Base-by-base conservation (phyloP, 2,113 vertebrate genomes). In the Platysternon megacephalum region DNA sequence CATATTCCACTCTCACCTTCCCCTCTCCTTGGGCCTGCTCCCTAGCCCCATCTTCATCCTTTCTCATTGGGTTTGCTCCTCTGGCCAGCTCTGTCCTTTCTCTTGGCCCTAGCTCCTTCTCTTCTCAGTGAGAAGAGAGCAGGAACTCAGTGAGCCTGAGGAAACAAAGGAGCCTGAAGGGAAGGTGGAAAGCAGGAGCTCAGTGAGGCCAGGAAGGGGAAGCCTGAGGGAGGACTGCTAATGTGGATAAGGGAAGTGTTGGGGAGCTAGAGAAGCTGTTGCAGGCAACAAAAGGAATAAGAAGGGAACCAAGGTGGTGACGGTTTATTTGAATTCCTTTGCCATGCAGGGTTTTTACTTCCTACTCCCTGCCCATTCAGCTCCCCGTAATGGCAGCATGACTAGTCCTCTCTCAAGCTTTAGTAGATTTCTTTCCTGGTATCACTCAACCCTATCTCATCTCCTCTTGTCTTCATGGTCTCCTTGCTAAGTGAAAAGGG, bases 151-250 rank as follows among this genome's bases (percentile, higher is more conserved):
- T 84, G 85, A 85, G 90, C 93, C 95, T 44, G 87, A 84, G 94
- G 90, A 90, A 91, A 95, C 65, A 72, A 93, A 97, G 94, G 90
- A 96, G 95, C 94, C 90, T 82, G 95, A 68, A 93, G 80, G 87
- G 80, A 65, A 95, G 97, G 97, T 97, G 94, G 91, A 95, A 96
- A 96, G 91, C 95, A 97, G 90, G 94, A 97, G 94, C 91, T 97
- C 80, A 28, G 85, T 72, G 96, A 87, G 91, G 93, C 95, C 95
- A 79, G 89, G 91, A 53, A 94, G 95, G 83, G 85, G 93, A 55
- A 72, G 86, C 91, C 86, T 95, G 86, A 52, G 52, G 94, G 78
- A 92, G 72, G 93, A 95, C 2, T 1, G 87, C 91, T 76, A 82
- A 83, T 83, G 14, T 14, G 5, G 89, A 48, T n/a, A 72, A 24